Evolutionary conservation across 2,797 vertebrate species (phyloP), one percentile per base, ranked within the genome.

Genomic region (Characodon lateralis): DNA sequence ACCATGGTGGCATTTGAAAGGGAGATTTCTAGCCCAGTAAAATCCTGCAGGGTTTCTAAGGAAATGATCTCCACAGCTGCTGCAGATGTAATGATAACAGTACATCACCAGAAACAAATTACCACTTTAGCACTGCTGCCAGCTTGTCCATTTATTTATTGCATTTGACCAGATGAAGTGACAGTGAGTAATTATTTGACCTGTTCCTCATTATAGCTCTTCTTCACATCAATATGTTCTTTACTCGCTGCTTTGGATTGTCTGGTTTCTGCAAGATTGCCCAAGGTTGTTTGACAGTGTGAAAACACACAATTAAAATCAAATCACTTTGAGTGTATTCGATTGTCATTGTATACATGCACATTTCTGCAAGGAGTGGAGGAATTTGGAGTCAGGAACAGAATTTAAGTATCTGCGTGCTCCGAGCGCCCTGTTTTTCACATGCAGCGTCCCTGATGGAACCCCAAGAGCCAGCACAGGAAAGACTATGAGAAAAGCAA

Each of bases 301-400:
- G 78, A 89, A 85, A 83, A 82, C 66, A 71, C 48, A 68, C 87
- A 85, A 91, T 92, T 91, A 88, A 89, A 90, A 86, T 90, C 74
- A 72, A 84, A 90, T 90, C 69, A 72, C 69, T 73, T 20, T 20
- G 59, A 74, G 65, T 56, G 59, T 56, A 39, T 87, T 85, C 83
- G 73, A 85, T 65, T 74, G 75, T 73, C 71, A 71, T 43, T 80
- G 83, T 80, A 74, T 85, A 61, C 71, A 73, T 58, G 80, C 41
- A 43, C 53, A 14, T 26, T 76, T 81, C 78, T 74, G 76, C 50
- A 20, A 56, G 72, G 78, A 72, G 48, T 63, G 73, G 68, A 50
- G 78, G 51, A 46, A 74, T 63, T 48, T 48, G 43, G 28, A 50
- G 46, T 24, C 8, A 70, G 53, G 41, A 56, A 0, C 59, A 51